A percentile compares a stretch with the other conserved stretches of the same genome.
phyloP scores from a whole-genome alignment of 23 tunicate species.

The Phallusia fumigata region DNA sequence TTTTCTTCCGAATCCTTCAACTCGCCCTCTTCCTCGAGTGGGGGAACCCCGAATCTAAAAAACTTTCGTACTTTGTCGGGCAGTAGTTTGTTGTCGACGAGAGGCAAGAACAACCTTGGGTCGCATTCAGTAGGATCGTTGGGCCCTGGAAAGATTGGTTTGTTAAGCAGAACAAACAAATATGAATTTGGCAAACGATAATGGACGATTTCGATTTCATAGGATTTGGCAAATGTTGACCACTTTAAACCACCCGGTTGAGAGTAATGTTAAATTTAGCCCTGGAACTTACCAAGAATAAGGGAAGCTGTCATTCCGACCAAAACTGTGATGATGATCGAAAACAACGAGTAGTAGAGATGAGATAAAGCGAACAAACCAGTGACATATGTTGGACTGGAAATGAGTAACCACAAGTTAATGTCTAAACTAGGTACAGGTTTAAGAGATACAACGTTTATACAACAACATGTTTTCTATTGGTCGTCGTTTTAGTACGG shows the following conservation, averaged over 20 bases:
- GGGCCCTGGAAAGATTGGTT: background rate
- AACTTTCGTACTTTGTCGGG: background rate
- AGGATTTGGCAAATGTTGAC: no score
- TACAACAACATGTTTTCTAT: no score
- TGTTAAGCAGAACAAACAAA: background rate
- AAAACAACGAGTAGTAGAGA: background rate
- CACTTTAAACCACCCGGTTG: no score
- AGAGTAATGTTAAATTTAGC: no score
- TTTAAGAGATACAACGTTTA: no score
- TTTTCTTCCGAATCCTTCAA: background rate
- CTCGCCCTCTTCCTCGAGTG: background rate
- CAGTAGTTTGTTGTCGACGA: background rate
- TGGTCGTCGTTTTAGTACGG: no score
- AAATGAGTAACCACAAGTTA: background rate
- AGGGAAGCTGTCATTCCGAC: background rate
- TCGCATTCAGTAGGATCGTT: slow-evolving; percentile 1
- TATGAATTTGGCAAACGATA: no score
- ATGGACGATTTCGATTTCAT: no score
- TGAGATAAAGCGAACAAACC: background rate
- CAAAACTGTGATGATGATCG: background rate
- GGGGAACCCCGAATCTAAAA: background rate
- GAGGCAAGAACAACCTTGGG: background rate
- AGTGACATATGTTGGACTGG: background rate
- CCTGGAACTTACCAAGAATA: background rate
- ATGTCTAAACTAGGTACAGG: no score